Conservation (phyloP, 2,888 invertebrate species). For the Brassicogethes aeneus region DNA sequence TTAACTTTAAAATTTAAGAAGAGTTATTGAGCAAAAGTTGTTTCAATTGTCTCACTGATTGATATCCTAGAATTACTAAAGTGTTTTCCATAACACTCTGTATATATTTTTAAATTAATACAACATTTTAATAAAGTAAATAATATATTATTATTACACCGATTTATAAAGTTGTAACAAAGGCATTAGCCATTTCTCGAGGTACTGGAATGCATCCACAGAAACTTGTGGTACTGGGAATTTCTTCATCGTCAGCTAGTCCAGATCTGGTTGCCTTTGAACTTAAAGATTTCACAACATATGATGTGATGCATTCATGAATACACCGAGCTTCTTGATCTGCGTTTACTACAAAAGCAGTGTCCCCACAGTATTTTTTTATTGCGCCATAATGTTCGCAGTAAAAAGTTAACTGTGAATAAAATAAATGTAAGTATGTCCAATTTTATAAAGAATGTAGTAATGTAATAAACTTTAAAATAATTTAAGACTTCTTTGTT, state of each 20-base stretch:
- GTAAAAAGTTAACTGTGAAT: slow-evolving; percentile 29
- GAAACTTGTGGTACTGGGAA: neutral
- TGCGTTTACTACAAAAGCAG: slow-evolving; percentile 32
- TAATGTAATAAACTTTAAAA: slow-evolving; percentile 2
- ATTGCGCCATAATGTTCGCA: slow-evolving; percentile 37
- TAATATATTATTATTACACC: too few species aligned
- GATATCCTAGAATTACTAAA: too few species aligned
- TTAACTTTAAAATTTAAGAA: too few species aligned
- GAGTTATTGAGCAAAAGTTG: too few species aligned
- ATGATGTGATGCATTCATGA: slow-evolving; percentile 25
- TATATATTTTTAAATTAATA: too few species aligned
- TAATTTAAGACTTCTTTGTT: too few species aligned
- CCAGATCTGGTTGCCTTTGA: neutral
- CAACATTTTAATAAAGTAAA: too few species aligned
- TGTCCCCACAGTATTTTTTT: slow-evolving; percentile 36
- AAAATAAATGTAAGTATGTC: slow-evolving; percentile 3
- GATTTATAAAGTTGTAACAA: too few species aligned
- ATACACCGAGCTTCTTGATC: slow-evolving; percentile 34
- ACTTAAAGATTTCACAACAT: slow-evolving; percentile 4
- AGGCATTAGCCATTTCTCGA: too few species aligned
- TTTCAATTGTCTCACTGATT: too few species aligned
- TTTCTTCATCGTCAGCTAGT: neutral
- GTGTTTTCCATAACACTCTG: too few species aligned
- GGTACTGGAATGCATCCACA: neutral
- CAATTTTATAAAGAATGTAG: slow-evolving; percentile 7